Conservation (phyloP, 1,140 invertebrate species). For the Gonioctena quinquepunctata region DNA sequence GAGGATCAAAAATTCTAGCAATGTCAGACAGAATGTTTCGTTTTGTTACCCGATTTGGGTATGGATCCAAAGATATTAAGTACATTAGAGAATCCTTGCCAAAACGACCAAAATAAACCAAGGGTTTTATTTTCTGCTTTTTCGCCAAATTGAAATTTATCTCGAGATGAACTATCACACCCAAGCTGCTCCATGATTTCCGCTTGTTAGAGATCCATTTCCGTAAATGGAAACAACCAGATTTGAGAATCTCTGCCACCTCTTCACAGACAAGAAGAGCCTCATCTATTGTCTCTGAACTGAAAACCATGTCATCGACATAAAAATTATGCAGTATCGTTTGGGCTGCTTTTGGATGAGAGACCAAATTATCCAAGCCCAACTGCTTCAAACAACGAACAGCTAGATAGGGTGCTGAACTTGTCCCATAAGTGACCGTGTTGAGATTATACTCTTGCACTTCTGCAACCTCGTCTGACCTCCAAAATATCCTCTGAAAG, state of each 20-base stretch:
- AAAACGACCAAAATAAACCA: constrained; percentile 23
- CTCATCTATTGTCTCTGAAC: constrained; percentile 28
- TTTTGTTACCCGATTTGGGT: neutral
- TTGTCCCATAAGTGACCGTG: neutral
- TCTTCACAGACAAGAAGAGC: neutral
- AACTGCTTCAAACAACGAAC: neutral
- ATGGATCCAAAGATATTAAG: constrained; percentile 3
- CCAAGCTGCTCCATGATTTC: neutral
- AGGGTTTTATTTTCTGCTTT: constrained; percentile 24
- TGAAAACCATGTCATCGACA: constrained; percentile 57
- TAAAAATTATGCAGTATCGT: constrained; percentile 51
- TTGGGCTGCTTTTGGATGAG: constrained; percentile 34
- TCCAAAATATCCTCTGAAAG: neutral
- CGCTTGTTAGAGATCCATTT: neutral
- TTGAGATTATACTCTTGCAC: neutral
- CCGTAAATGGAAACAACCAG: neutral
- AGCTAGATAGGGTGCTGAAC: neutral
- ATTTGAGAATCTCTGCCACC: neutral
- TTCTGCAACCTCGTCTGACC: neutral
- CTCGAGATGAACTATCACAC: neutral
- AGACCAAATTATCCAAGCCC: neutral
- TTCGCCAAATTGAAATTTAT: neutral
- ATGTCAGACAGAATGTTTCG: constrained; percentile 8
- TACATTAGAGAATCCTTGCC: constrained; percentile 18
- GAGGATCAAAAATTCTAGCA: constrained; percentile 42